These are phyloP conservation scores for Synanthedon myopaeformis DNA, from an alignment of 2,888 invertebrate species.

Conservation along the genomic window DNA sequence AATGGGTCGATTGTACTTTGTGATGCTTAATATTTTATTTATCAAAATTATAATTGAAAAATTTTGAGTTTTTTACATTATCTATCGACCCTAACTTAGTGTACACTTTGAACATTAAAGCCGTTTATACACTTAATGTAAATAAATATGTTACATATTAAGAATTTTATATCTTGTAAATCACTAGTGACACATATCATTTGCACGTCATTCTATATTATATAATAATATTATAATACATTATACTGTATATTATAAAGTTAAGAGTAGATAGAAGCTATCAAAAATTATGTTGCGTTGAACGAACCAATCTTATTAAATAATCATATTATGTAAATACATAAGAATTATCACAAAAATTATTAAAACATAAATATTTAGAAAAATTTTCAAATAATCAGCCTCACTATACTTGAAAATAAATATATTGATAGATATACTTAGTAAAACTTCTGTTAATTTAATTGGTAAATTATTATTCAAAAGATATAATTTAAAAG, in stretches of 20 bases:
- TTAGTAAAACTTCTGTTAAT: too few species aligned
- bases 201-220: slow-evolving; percentile 64
- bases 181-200: slow-evolving; percentile 66
- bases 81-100: background rate
- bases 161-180: slow-evolving; percentile 51
- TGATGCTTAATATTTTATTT: too few species aligned
- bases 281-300: slow-evolving; percentile 23
- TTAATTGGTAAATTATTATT: too few species aligned
- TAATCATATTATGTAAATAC: background rate
- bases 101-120: background rate
- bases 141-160: background rate
- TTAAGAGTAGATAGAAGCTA: slow-evolving; percentile 21
- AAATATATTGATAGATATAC: too few species aligned
- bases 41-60: too few species aligned
- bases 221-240: slow-evolving; percentile 31
- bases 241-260: slow-evolving; percentile 1
- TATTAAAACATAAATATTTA: background rate
- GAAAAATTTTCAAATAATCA: too few species aligned
- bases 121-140: slow-evolving; percentile 3
- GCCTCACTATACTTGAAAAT: too few species aligned
- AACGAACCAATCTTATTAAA: background rate
- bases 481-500: too few species aligned
- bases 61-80: background rate
- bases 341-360: background rate
- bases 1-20: too few species aligned